A percentile compares a stretch with the other conserved stretches of the same genome.
Conservation (phyloP, 2,888 invertebrate species). For the Drosophila algonquin region DNA sequence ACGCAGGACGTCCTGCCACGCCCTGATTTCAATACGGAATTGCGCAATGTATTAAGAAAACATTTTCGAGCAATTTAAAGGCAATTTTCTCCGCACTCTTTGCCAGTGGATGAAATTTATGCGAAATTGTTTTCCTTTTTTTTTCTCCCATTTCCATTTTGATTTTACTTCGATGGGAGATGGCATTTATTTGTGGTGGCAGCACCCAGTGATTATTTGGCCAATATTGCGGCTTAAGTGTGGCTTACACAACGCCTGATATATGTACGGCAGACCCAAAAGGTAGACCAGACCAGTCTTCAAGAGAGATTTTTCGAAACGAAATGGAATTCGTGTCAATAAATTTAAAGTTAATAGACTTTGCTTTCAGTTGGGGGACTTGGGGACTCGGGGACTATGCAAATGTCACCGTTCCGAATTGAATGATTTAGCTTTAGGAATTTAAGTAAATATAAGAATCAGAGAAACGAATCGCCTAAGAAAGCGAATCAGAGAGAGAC, state of each 20-base stretch:
- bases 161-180: neutral
- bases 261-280: conserved; percentile 25
- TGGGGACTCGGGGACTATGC: conserved; percentile 49
- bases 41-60: conserved; percentile 59
- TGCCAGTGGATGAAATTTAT: conserved; percentile 23
- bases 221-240: conserved; percentile 43
- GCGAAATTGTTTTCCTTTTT: conserved; percentile 31
- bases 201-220: conserved; percentile 50
- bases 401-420: conserved; percentile 42
- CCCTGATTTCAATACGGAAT: conserved; percentile 43
- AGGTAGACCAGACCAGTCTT: conserved; percentile 22
- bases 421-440: conserved; percentile 22
- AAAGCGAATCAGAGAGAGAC: neutral
- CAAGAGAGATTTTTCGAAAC: conserved; percentile 12
- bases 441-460: conserved; percentile 30
- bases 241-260: conserved; percentile 39
- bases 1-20: conserved; percentile 19
- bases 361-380: conserved; percentile 18
- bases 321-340: conserved; percentile 41
- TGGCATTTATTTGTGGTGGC: conserved; percentile 39
- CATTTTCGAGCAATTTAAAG: conserved; percentile 62
- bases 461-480: neutral
- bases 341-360: conserved; percentile 66
- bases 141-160: neutral
- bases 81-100: conserved; percentile 33